Conservation (phyloP, 2,888 invertebrate genomes). For the Trissoscelio sp. region DNA sequence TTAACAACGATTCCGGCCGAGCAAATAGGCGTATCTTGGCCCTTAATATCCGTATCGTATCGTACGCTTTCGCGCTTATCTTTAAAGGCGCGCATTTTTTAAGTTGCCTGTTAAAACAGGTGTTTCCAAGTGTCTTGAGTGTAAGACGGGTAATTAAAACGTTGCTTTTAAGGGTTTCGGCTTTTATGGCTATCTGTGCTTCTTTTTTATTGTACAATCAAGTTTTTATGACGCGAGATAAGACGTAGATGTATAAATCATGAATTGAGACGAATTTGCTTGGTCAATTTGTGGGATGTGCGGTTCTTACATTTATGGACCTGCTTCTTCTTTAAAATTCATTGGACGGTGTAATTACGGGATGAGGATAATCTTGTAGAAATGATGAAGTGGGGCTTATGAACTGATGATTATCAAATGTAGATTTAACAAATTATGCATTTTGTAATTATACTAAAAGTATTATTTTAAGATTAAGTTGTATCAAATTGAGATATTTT, state of each 20-base stretch:
- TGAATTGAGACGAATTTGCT: background rate
- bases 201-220: constrained; percentile 12
- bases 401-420: too few species aligned
- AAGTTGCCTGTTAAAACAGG: constrained; percentile 17
- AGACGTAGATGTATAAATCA: background rate
- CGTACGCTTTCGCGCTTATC: constrained; percentile 13
- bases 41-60: constrained; percentile 33
- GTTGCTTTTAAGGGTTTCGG: constrained; percentile 17
- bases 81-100: constrained; percentile 15
- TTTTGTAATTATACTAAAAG: too few species aligned
- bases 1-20: constrained; percentile 36
- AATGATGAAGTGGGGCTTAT: too few species aligned
- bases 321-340: too few species aligned
- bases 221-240: background rate
- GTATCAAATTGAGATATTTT: too few species aligned
- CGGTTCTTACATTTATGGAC: too few species aligned
- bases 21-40: constrained; percentile 43
- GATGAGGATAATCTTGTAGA: too few species aligned
- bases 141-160: constrained; percentile 37
- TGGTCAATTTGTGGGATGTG: background rate
- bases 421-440: too few species aligned
- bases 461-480: too few species aligned
- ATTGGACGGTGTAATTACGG: too few species aligned
- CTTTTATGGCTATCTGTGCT: constrained; percentile 8
- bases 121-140: background rate